Conservation (phyloP, 1,140 invertebrate species). For the Microplitis demolitor region DNA sequence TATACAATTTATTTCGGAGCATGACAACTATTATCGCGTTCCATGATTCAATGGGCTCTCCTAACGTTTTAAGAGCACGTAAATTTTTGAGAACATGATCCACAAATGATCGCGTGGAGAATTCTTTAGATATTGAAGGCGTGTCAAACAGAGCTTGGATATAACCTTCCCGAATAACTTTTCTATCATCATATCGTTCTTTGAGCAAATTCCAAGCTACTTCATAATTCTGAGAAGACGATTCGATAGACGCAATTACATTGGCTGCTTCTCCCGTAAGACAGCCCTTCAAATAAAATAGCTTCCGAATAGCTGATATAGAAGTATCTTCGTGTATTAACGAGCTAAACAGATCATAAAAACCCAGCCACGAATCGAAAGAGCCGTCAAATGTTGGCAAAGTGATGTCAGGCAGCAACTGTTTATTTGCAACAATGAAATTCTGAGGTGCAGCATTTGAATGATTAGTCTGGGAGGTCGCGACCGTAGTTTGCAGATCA, state of each 20-base stretch:
- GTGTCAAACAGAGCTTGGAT: constrained; percentile 30
- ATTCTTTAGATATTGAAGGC: constrained; percentile 24
- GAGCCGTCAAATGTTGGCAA: constrained; percentile 31
- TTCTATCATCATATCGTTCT: constrained; percentile 31
- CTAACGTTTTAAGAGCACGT: constrained; percentile 21
- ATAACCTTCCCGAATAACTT: constrained; percentile 33
- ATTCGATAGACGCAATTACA: constrained; percentile 30
- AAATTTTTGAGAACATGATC: constrained; percentile 30
- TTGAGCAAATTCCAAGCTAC: constrained; percentile 34
- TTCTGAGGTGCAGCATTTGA: background rate
- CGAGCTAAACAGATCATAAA: constrained; percentile 30
- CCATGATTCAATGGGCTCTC: constrained; percentile 28
- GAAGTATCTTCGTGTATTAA: constrained; percentile 21
- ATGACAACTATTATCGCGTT: background rate
- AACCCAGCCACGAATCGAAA: constrained; percentile 29
- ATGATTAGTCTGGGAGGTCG: too few relatives aligned
- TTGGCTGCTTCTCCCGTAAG: constrained; percentile 25
- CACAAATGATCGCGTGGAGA: constrained; percentile 26
- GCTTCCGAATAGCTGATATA: constrained; percentile 25
- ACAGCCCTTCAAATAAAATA: constrained; percentile 23
- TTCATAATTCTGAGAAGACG: constrained; percentile 28
- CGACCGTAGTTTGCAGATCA: too few relatives aligned
- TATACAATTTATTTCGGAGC: background rate
- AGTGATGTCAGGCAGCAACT: constrained; percentile 20
- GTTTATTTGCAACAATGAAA: background rate